Percentiles rank a stretch among this genome's conserved stretches.
Evolutionary conservation across 2,888 invertebrate species (phyloP).

Genomic region (Blera fallax): DNA sequence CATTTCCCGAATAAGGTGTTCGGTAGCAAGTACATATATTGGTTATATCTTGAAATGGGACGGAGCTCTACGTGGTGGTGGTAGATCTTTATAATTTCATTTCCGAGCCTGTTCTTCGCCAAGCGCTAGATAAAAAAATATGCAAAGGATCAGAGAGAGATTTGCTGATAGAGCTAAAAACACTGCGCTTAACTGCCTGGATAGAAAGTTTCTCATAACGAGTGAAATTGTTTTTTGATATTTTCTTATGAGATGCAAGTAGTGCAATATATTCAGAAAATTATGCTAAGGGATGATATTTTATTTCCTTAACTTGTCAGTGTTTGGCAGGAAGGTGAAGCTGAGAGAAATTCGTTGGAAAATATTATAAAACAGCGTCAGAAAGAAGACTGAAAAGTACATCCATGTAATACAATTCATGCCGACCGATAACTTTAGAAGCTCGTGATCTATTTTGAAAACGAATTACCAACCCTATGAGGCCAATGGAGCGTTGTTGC

Average conservation of each 20-base stretch:
- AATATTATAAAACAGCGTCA: no score
- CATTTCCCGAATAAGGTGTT: constrained; percentile 59
- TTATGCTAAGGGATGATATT: neutral
- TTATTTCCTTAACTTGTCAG: neutral
- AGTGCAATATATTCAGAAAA: neutral
- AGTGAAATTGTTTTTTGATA: neutral
- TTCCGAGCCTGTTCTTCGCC: constrained; percentile 1
- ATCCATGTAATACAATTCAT: no score
- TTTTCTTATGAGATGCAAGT: neutral
- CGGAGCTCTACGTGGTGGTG: neutral
- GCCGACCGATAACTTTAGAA: no score
- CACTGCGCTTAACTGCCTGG: constrained; percentile 13
- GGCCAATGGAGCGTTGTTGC: no score
- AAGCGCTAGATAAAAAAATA: neutral
- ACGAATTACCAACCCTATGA: no score
- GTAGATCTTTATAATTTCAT: constrained; percentile 33
- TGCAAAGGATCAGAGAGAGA: constrained; percentile 23
- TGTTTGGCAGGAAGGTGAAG: neutral
- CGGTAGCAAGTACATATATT: constrained; percentile 38
- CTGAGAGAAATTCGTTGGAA: no score
- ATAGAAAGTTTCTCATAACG: neutral
- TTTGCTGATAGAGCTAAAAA: constrained; percentile 37
- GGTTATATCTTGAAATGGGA: constrained; percentile 35
- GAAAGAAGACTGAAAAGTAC: no score
- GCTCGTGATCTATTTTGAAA: no score